Evolutionary conservation across 2,113 vertebrate genomes (phyloP).

Genomic region (Brachirus orientalis): DNA sequence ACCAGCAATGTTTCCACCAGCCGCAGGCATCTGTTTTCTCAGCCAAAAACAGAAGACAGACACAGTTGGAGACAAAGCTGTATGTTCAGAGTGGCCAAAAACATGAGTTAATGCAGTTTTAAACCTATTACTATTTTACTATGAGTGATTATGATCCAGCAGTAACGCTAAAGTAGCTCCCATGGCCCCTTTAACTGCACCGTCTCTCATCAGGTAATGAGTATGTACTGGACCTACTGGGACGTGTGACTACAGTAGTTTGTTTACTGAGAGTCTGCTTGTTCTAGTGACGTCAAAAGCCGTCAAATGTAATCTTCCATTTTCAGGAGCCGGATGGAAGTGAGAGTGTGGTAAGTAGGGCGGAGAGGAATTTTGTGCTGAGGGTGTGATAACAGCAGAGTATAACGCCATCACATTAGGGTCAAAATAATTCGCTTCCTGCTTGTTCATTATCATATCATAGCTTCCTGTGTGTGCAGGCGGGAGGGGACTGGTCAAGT

Average conservation of each 20-base stretch:
- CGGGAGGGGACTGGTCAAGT: conserved; percentile 16
- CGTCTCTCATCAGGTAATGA: not conserved
- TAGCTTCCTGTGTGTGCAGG: conserved; percentile 57
- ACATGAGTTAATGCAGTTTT: not conserved
- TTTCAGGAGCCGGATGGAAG: conserved; percentile 4
- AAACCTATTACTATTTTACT: not conserved
- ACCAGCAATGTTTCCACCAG: too few species aligned
- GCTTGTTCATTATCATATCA: conserved; percentile 55
- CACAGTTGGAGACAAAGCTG: not conserved
- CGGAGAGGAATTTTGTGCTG: conserved; percentile 14
- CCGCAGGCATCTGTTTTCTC: too few species aligned
- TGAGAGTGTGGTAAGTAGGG: not conserved
- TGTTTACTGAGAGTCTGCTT: not conserved
- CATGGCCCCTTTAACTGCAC: not conserved
- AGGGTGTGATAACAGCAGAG: conserved; percentile 11
- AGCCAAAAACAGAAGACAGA: not conserved
- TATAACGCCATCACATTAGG: conserved; percentile 2
- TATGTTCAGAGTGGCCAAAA: not conserved
- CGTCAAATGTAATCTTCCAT: conserved; percentile 7
- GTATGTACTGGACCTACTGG: not conserved
- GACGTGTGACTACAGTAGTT: not conserved
- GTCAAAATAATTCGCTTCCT: conserved; percentile 62
- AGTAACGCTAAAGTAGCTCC: not conserved
- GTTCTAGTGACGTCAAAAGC: not conserved
- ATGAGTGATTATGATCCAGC: not conserved